Percentiles rank a stretch among this genome's conserved stretches.
Evolutionary conservation across 1,140 invertebrate genomes (phyloP).

Genomic region (Micrasema longulum): DNA sequence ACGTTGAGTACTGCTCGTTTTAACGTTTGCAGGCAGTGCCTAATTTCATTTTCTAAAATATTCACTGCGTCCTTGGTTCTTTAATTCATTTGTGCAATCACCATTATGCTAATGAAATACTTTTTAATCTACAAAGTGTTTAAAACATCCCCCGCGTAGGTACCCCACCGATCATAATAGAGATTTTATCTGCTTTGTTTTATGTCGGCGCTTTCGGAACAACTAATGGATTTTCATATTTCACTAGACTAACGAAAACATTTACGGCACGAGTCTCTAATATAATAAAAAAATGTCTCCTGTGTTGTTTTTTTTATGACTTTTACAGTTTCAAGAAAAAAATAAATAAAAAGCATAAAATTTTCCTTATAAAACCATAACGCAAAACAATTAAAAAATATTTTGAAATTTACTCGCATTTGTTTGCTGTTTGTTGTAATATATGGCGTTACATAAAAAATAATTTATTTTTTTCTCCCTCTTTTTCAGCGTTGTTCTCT

Average conservation of each 20-base stretch:
- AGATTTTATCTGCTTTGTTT: conserved; percentile 26
- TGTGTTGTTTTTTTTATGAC: conserved; percentile 1
- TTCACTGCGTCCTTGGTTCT: background rate
- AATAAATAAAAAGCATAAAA: no score
- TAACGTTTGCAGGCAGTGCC: no score
- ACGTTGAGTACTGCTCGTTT: no score
- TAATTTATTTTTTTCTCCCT: no score
- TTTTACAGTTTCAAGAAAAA: no score
- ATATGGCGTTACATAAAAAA: no score
- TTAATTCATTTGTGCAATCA: conserved; percentile 25
- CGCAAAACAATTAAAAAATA: no score
- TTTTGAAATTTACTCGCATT: no score
- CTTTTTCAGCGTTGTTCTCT: no score
- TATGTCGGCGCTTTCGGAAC: conserved; percentile 9
- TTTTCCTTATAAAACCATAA: no score
- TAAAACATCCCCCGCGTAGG: background rate
- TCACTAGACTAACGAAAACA: conserved; percentile 25
- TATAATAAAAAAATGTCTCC: conserved; percentile 13
- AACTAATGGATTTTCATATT: conserved; percentile 34
- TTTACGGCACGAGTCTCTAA: conserved; percentile 3
- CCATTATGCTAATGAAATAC: conserved; percentile 25
- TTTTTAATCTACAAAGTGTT: conserved; percentile 29
- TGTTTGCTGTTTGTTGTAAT: no score
- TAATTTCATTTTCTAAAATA: no score
- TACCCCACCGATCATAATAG: conserved; percentile 3